phyloP scores from a whole-genome alignment of 2,888 invertebrate species.

The Amaurobius ferox region DNA sequence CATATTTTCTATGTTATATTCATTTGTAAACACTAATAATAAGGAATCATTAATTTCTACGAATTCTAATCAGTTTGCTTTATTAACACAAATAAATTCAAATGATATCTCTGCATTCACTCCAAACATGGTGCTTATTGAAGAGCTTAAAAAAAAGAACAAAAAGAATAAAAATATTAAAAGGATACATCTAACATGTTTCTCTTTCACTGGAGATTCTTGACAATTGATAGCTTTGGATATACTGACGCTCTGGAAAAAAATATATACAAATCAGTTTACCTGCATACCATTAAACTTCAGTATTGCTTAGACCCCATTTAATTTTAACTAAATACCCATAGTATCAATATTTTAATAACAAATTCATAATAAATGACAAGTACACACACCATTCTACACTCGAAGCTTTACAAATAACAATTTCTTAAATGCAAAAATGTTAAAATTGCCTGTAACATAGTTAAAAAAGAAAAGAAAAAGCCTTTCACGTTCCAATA shows the following conservation, averaged over 20 bases:
- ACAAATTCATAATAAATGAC: background rate
- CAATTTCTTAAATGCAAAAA: background rate
- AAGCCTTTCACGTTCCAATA: conserved; percentile 59
- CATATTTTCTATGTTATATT: no score
- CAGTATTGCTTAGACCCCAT: no score
- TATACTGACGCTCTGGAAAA: conserved; percentile 86
- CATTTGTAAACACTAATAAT: no score
- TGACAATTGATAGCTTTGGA: conserved; percentile 94
- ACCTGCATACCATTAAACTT: no score
- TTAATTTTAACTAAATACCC: background rate
- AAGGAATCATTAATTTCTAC: no score
- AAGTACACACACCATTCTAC: conserved; percentile 6
- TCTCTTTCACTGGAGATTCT: conserved; percentile 97
- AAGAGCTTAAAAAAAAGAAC: background rate
- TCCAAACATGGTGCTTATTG: no score
- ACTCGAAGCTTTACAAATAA: background rate
- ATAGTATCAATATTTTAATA: background rate
- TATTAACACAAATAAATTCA: no score
- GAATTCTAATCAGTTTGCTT: no score
- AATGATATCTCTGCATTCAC: no score
- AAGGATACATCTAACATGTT: conserved; percentile 91
- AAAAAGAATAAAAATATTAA: no score
- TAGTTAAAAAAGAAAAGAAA: conserved; percentile 13
- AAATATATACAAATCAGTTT: background rate
- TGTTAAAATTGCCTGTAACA: conserved; percentile 16